Percentiles rank a stretch among this genome's conserved stretches.
These are phyloP conservation scores for Willisornis vidua DNA, from an alignment of 2,113 vertebrate species.

Conservation along the genomic window DNA sequence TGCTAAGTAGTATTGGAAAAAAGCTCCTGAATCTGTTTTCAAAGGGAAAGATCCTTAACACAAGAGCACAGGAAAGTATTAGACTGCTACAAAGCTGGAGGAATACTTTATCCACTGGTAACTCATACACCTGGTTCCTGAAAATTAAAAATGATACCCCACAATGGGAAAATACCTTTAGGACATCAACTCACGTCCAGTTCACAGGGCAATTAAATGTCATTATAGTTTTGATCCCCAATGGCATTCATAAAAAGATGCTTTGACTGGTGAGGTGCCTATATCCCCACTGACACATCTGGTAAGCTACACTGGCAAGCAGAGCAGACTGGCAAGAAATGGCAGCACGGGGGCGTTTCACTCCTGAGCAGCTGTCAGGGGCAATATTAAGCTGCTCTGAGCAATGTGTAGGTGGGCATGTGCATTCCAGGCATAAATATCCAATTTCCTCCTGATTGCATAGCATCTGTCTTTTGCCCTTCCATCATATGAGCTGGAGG, in stretches of 20 bases:
- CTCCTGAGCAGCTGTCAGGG: neutral
- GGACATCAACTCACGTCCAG: neutral
- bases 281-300: neutral
- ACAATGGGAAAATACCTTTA: neutral
- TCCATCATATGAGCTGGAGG: neutral
- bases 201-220: neutral
- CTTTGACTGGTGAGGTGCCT: neutral
- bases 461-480: neutral
- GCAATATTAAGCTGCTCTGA: neutral
- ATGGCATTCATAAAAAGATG: neutral
- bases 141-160: neutral
- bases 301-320: neutral
- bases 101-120: neutral
- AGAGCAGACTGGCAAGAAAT: neutral
- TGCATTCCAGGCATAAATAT: neutral
- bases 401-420: neutral
- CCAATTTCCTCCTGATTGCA: neutral
- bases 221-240: neutral
- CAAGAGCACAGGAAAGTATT: neutral
- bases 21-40: neutral
- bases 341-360: neutral
- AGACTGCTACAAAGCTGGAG: neutral
- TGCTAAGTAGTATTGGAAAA: neutral
- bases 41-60: neutral
- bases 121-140: neutral